These are phyloP conservation scores for Poeciliopsis turneri DNA, from an alignment of 2,797 vertebrate species.

Conservation along the genomic window DNA sequence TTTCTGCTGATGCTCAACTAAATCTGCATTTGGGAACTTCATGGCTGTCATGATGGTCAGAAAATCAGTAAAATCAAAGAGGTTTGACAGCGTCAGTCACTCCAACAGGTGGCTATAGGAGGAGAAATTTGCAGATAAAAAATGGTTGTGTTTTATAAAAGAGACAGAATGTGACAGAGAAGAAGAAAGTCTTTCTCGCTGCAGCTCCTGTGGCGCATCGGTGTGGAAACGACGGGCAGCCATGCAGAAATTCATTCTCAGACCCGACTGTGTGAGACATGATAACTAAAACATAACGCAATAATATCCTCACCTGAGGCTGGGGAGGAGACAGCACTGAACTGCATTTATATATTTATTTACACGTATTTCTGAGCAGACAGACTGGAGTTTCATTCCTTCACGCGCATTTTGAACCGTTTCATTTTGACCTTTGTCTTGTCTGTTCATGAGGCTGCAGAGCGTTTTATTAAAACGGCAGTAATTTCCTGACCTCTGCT, in stretches of 20 bases:
- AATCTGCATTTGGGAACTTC: not conserved
- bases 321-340: not conserved
- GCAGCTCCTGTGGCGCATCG: conserved; percentile 22
- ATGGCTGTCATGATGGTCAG: not conserved
- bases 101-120: not conserved
- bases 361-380: not conserved
- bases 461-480: not conserved
- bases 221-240: conserved; percentile 25
- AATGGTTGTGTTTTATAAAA: conserved; percentile 5
- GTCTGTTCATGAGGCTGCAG: not conserved
- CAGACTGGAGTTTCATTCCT: not conserved
- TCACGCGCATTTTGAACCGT: not conserved
- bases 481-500: not conserved
- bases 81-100: not conserved
- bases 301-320: not conserved
- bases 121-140: conserved; percentile 6
- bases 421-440: not conserved
- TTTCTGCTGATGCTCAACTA: not conserved
- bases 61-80: not conserved
- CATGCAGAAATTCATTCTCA: conserved; percentile 11
- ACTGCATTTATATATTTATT: not conserved
- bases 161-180: conserved; percentile 8
- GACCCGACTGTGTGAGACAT: conserved; percentile 20
- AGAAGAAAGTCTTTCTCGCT: conserved; percentile 22
- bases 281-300: conserved; percentile 19